Evolutionary conservation across 2,888 invertebrate genomes (phyloP), one percentile per base, ranked within the genome.

Genomic region (Drosophila parthenogenetica): DNA sequence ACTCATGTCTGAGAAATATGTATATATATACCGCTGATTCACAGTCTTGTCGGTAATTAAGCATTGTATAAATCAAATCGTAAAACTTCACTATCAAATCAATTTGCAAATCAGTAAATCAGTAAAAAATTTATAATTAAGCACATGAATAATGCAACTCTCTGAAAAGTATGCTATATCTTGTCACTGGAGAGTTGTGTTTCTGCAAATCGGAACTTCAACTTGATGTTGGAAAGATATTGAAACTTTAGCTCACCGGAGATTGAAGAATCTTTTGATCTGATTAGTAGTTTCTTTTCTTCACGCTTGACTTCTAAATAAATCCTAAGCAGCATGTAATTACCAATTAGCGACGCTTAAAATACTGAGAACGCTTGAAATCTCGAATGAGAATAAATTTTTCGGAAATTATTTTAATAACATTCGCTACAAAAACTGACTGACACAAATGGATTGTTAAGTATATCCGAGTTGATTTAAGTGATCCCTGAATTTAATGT

Each of bases 201-300:
- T 40, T 13, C 7, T 17, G 29, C 17, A 42, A 32, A 29, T 54
- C 8, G 29, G 11, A 59, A 32, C 29, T 19, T 14, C 13, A 8
- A 29, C 8, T 29, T 29, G 8, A 8, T 29, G 8, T 8, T 8
- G 29, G 19, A 19, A 14, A 29, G n/a, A 10, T 39, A 11, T 16
- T 8, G 14, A 11, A 14, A 53, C 54, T 49, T 70, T 70, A 70
- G 68, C 70, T 70, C 69, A 68, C 35, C 35, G 37, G 49, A 49
- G 58, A 53, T 16, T 57, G 54, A 45, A 45, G 51, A 50, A 50
- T 65, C 3, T 3, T 25, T 4, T 0, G 7, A 59, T 54, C 39
- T 66, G 42, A 16, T 35, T 46, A n/a, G 8, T 29, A 50, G 67
- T 67, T 42, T 46, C 60, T 70, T 58, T 54, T 68, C 62, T 62